These are phyloP conservation scores for Philypnodon macrostomus DNA, from an alignment of 2,797 vertebrate genomes.

Conservation along the genomic window DNA sequence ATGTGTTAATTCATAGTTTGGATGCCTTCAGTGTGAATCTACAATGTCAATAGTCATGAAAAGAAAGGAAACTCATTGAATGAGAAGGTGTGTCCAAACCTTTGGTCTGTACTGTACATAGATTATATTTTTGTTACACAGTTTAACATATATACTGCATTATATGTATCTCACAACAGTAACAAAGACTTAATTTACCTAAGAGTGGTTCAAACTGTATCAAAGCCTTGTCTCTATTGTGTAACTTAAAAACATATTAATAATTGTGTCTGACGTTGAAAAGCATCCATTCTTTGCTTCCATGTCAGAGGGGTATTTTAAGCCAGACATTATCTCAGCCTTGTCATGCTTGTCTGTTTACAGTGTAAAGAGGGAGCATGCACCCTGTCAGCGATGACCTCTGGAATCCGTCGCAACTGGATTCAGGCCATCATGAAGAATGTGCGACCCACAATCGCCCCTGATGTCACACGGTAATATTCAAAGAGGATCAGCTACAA, in stretches of 20 bases:
- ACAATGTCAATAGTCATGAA: too few relatives aligned
- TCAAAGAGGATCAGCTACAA: conserved; percentile 40
- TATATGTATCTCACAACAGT: neutral
- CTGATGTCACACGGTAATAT: conserved; percentile 93
- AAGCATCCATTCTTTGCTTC: conserved; percentile 3
- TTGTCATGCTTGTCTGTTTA: conserved; percentile 32
- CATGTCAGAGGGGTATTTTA: conserved; percentile 20
- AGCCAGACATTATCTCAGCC: conserved; percentile 10
- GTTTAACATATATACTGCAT: too few relatives aligned
- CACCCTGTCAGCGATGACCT: conserved; percentile 96
- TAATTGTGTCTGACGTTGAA: conserved; percentile 3
- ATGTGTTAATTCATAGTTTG: too few relatives aligned
- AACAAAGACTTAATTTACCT: too few relatives aligned
- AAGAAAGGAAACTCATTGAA: too few relatives aligned
- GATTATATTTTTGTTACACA: too few relatives aligned
- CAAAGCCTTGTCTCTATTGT: too few relatives aligned
- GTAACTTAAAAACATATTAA: neutral
- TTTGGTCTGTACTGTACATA: too few relatives aligned
- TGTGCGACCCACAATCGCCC: conserved; percentile 86
- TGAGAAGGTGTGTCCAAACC: too few relatives aligned
- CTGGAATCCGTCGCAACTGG: conserved; percentile 97
- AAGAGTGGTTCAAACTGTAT: too few relatives aligned
- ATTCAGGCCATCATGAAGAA: conserved; percentile 99
- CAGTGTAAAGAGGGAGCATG: conserved; percentile 92
- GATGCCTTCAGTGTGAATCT: too few relatives aligned